A percentile compares a stretch with the other conserved stretches of the same genome.
phyloP scores from a whole-genome alignment of 2,888 invertebrate genomes.

The Lasioglossum malachurum region DNA sequence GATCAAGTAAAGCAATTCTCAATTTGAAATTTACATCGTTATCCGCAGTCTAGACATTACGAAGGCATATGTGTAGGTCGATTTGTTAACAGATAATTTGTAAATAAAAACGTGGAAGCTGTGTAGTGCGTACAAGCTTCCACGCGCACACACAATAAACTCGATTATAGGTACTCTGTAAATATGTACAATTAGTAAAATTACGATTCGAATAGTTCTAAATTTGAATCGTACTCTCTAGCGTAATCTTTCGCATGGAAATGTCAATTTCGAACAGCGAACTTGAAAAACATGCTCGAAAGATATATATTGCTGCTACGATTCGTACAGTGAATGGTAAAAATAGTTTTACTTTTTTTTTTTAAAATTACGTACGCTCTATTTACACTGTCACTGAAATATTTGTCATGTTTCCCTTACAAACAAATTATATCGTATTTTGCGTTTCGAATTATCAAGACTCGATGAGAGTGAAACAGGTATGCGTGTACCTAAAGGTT shows the following conservation, averaged over 20 bases:
- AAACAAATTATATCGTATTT: conserved; percentile 19
- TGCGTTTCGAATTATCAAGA: not conserved
- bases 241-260: conserved; percentile 37
- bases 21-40: not conserved
- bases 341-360: conserved; percentile 60
- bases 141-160: conserved; percentile 37
- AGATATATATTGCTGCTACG: conserved; percentile 33
- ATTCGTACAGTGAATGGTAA: conserved; percentile 54
- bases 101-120: conserved; percentile 26
- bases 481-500: conserved; percentile 1
- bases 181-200: conserved; percentile 47
- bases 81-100: conserved; percentile 32
- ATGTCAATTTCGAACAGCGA: conserved; percentile 44
- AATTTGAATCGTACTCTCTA: conserved; percentile 40
- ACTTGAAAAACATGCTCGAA: conserved; percentile 42
- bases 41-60: conserved; percentile 11
- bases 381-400: conserved; percentile 52
- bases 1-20: not conserved
- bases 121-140: conserved; percentile 20
- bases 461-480: conserved; percentile 22
- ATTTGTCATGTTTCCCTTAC: conserved; percentile 25
- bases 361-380: conserved; percentile 44
- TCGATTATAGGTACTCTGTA: conserved; percentile 53
- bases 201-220: conserved; percentile 28
- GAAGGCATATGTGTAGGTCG: conserved; percentile 10